These are phyloP conservation scores for Diplolepis rosae DNA, from an alignment of 2,888 invertebrate species.

Conservation along the genomic window DNA sequence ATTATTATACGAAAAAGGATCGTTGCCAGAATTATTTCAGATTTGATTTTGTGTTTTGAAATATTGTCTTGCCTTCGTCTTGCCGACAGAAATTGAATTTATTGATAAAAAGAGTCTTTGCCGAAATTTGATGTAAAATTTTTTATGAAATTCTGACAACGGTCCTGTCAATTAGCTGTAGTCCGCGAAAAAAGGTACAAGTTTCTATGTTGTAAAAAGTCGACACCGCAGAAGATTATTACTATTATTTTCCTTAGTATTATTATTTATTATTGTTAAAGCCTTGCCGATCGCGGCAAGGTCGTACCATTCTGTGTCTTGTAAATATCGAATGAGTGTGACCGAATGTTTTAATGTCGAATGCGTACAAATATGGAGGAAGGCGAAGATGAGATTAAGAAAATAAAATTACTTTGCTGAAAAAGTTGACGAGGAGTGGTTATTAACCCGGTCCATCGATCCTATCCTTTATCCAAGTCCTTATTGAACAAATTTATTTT, in stretches of 20 bases:
- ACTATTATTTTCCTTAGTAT: conserved; percentile 15
- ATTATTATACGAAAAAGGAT: conserved; percentile 11
- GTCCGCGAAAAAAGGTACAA: conserved; percentile 16
- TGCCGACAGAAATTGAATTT: background rate
- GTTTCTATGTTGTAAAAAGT: conserved; percentile 18
- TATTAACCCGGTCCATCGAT: conserved; percentile 67
- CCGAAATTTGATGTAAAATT: no score
- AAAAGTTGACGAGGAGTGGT: conserved; percentile 71
- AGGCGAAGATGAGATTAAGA: conserved; percentile 48
- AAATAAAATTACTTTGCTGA: conserved; percentile 70
- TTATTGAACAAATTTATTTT: conserved; percentile 35
- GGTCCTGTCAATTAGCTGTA: conserved; percentile 14
- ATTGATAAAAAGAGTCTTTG: background rate
- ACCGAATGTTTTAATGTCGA: conserved; percentile 11
- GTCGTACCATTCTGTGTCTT: conserved; percentile 19
- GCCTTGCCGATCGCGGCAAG: conserved; percentile 2
- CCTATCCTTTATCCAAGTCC: conserved; percentile 54
- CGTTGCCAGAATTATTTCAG: background rate
- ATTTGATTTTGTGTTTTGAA: background rate
- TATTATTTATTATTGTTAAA: conserved; percentile 30
- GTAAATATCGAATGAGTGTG: conserved; percentile 29
- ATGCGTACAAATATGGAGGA: conserved; percentile 15
- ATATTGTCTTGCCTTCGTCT: no score
- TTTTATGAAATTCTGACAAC: conserved; percentile 16
- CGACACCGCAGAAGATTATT: conserved; percentile 26